phyloP scores from a whole-genome alignment of 1,140 invertebrate species.

The Drosophila oshimai region DNA sequence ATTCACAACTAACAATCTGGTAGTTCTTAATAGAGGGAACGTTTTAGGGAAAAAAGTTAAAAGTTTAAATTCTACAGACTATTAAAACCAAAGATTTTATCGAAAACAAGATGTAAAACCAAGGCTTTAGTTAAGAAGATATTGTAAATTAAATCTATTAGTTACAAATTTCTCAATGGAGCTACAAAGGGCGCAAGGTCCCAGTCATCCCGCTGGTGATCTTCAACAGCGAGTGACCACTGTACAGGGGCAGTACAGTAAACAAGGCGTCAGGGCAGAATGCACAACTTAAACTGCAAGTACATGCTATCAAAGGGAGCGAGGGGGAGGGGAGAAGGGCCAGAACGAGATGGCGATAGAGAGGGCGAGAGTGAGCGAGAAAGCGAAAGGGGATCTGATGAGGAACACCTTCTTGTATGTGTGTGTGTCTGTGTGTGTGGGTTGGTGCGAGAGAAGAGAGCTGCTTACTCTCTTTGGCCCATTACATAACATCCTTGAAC shows the following conservation, averaged over 20 bases:
- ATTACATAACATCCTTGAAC: conserved; percentile 83
- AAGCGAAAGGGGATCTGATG: conserved; percentile 42
- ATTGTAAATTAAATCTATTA: no score
- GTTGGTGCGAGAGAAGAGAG: conserved; percentile 13
- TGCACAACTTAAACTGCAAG: conserved; percentile 65
- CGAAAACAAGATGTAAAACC: no score
- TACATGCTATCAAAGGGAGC: conserved; percentile 3
- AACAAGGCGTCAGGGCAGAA: conserved; percentile 62
- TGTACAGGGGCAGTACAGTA: conserved; percentile 43
- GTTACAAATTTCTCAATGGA: no score
- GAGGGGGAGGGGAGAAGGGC: not conserved
- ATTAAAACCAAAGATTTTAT: no score
- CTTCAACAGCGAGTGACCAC: not conserved
- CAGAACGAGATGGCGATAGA: not conserved
- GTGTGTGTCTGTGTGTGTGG: not conserved
- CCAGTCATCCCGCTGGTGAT: not conserved
- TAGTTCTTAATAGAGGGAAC: no score
- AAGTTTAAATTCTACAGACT: no score
- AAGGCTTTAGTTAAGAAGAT: no score
- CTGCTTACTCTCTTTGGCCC: conserved; percentile 35
- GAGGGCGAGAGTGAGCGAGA: conserved; percentile 11
- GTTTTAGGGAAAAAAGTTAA: no score
- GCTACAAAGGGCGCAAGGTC: not conserved
- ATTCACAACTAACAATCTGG: no score
- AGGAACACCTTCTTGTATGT: not conserved